Conservation (phyloP, 1,140 invertebrate species). For the Drosophila pachea region DNA sequence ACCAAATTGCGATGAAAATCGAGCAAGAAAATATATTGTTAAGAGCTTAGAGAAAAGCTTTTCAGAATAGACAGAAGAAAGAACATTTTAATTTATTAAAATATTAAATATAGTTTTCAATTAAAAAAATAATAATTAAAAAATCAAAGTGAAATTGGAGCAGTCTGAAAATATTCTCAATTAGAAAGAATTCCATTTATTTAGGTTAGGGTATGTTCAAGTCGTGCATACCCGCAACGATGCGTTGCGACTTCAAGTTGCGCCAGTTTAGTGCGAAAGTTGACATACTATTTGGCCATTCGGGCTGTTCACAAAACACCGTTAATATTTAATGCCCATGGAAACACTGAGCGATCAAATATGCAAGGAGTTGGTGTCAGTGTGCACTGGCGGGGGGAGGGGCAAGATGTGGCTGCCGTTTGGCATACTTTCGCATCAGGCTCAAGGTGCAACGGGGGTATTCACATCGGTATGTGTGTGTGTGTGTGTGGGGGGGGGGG, state of each 20-base stretch:
- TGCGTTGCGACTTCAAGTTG: not conserved
- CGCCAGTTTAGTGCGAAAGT: not conserved
- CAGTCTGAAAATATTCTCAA: too few species aligned
- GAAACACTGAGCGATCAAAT: not conserved
- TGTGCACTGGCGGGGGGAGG: constrained; percentile 10
- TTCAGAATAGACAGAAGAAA: too few species aligned
- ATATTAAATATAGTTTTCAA: too few species aligned
- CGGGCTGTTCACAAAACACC: not conserved
- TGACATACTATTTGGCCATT: not conserved
- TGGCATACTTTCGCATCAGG: constrained; percentile 32
- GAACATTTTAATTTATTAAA: too few species aligned
- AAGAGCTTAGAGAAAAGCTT: too few species aligned
- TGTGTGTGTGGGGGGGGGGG: not conserved
- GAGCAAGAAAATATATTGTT: too few species aligned
- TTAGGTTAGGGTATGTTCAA: too few species aligned
- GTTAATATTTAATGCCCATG: not conserved
- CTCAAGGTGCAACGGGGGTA: not conserved
- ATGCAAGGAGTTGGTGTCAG: constrained; percentile 18
- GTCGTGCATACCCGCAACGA: too few species aligned
- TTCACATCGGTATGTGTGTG: not conserved
- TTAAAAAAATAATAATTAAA: too few species aligned
- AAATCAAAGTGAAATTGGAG: too few species aligned
- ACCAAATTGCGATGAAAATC: too few species aligned
- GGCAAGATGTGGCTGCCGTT: constrained; percentile 3
- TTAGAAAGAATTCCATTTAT: too few species aligned